These are phyloP conservation scores for Hymenochirus boettgeri DNA, from an alignment of 2,113 vertebrate species.

Conservation along the genomic window DNA sequence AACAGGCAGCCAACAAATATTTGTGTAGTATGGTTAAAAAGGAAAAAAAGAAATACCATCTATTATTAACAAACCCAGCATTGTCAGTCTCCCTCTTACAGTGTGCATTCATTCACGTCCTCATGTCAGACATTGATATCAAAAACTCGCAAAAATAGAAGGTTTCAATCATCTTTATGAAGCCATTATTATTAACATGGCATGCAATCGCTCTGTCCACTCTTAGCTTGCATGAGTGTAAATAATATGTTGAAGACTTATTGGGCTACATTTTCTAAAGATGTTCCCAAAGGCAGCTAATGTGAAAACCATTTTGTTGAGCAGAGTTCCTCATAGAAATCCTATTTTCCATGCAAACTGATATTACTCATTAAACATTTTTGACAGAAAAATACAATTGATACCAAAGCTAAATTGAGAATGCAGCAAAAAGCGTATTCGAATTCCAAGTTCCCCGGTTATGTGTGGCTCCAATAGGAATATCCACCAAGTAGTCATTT, in stretches of 20 bases:
- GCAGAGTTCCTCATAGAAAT: conserved; percentile 23
- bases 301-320: conserved; percentile 33
- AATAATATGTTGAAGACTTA: conserved; percentile 39
- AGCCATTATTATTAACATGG: conserved; percentile 28
- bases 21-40: background rate
- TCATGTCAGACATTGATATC: conserved; percentile 13
- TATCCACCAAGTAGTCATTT: conserved; percentile 21
- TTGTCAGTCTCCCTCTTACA: conserved; percentile 6
- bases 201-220: conserved; percentile 7
- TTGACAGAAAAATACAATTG: conserved; percentile 33
- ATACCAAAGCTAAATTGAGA: conserved; percentile 26
- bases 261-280: conserved; percentile 29
- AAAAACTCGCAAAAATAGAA: conserved; percentile 3
- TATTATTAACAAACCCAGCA: background rate
- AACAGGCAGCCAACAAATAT: background rate
- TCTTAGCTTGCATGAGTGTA: conserved; percentile 38
- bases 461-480: conserved; percentile 16
- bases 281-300: conserved; percentile 37
- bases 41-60: background rate
- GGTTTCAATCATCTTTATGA: conserved; percentile 31
- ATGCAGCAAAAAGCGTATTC: conserved; percentile 22
- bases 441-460: conserved; percentile 10
- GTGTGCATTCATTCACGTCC: conserved; percentile 3
- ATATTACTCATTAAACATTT: conserved; percentile 32
- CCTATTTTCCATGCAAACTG: conserved; percentile 10